Conservation (phyloP, 1,140 invertebrate genomes). For the Pseudachorutes palmiensis region DNA sequence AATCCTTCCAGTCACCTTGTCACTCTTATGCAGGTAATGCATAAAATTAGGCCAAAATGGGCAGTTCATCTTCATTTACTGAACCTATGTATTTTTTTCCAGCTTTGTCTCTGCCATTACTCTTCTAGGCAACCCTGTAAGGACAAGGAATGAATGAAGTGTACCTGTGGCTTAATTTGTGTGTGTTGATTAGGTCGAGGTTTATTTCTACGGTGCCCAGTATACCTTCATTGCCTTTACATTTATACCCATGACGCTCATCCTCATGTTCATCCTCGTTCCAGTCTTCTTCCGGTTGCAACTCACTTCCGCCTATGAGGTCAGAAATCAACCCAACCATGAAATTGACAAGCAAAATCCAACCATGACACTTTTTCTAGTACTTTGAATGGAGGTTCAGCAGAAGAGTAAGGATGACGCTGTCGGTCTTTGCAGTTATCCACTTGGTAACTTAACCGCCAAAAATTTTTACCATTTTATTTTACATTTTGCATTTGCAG, state of each 20-base stretch:
- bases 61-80: neutral
- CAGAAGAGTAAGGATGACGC: neutral
- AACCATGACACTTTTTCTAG: neutral
- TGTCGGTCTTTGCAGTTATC: constrained; percentile 13
- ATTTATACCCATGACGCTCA: constrained; percentile 44
- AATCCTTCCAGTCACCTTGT: constrained; percentile 68
- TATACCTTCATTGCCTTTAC: constrained; percentile 41
- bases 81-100: constrained; percentile 35
- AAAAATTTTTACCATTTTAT: neutral
- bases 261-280: constrained; percentile 46
- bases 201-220: constrained; percentile 40
- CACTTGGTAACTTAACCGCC: neutral
- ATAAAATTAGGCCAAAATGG: neutral
- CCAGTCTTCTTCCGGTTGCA: constrained; percentile 49
- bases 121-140: constrained; percentile 49
- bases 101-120: constrained; percentile 52
- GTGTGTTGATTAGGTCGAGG: neutral
- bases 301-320: constrained; percentile 72
- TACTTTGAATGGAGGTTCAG: constrained; percentile 20
- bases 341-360: constrained; percentile 51
- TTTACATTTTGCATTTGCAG: constrained; percentile 8
- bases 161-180: neutral
- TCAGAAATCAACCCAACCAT: constrained; percentile 44
- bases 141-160: constrained; percentile 30
- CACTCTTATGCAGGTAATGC: constrained; percentile 54